phyloP scores from a whole-genome alignment of 2,888 invertebrate genomes.

The Lumbricus terrestris region DNA sequence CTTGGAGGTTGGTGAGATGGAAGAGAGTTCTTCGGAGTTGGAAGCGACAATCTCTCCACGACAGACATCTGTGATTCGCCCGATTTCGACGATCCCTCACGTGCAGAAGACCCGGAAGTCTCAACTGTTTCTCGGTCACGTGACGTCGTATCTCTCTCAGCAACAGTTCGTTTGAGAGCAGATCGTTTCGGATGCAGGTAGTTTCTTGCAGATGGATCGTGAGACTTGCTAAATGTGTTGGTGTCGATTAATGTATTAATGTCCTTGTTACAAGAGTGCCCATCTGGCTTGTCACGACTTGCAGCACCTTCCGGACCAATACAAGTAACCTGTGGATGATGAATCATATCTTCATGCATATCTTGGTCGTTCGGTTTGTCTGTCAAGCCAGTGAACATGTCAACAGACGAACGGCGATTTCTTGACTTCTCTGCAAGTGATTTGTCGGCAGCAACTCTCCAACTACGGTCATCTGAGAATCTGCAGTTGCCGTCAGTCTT shows the following conservation, averaged over 20 bases:
- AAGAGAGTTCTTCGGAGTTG: slow-evolving; percentile 17
- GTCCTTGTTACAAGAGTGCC: neutral
- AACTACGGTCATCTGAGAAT: neutral
- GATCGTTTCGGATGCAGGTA: neutral
- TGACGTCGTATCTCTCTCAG: neutral
- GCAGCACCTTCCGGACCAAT: neutral
- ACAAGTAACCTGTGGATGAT: neutral
- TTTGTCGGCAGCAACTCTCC: neutral
- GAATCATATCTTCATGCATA: neutral
- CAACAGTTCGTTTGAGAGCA: neutral
- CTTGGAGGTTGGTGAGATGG: slow-evolving; percentile 12
- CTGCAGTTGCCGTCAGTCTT: neutral
- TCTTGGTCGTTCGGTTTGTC: neutral
- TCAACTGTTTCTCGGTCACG: neutral
- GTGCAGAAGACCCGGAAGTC: neutral
- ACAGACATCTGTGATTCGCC: neutral
- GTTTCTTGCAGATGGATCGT: neutral
- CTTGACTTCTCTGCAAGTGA: neutral
- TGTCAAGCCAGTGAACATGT: neutral
- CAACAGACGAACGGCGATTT: neutral
- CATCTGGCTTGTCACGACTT: neutral
- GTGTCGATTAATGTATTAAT: neutral
- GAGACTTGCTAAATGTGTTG: neutral
- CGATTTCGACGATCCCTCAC: neutral
- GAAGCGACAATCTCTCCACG: neutral